phyloP scores from a whole-genome alignment of 2,797 vertebrate genomes.

The Margarornis squamiger region DNA sequence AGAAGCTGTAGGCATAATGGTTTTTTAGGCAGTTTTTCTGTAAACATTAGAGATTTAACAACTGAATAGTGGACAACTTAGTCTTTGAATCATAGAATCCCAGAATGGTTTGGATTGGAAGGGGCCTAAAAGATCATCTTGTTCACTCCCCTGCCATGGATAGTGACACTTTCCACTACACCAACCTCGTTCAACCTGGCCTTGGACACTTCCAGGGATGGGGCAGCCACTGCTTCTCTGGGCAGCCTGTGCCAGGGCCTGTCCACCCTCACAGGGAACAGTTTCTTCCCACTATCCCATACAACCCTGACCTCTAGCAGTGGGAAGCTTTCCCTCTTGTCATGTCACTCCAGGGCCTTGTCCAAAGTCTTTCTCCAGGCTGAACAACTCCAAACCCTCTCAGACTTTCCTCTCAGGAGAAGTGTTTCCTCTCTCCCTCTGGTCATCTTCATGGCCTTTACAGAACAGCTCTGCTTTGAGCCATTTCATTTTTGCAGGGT shows the following conservation, averaged over 20 bases:
- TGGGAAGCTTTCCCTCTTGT: not conserved
- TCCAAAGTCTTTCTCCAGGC: not conserved
- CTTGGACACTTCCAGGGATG: not conserved
- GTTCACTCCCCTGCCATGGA: not conserved
- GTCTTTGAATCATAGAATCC: not conserved
- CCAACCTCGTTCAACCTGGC: not conserved
- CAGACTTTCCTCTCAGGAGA: not conserved
- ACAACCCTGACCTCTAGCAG: not conserved
- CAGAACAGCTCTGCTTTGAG: not conserved
- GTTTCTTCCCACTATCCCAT: not conserved
- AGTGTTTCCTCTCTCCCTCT: not conserved
- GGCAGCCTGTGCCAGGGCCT: not conserved
- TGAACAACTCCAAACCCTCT: not conserved
- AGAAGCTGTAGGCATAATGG: not conserved
- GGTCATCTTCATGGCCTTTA: not conserved
- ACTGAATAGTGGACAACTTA: not conserved
- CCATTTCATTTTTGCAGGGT: not conserved
- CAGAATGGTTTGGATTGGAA: not conserved
- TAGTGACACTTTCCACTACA: not conserved
- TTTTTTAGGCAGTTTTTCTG: not conserved
- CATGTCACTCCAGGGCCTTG: not conserved
- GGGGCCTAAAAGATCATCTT: not conserved
- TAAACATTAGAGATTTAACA: not conserved
- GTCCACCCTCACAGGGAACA: not conserved
- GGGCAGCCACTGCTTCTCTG: not conserved